Base-by-base conservation (phyloP, 2,113 vertebrate species). In the Actenoides lindsayi region DNA sequence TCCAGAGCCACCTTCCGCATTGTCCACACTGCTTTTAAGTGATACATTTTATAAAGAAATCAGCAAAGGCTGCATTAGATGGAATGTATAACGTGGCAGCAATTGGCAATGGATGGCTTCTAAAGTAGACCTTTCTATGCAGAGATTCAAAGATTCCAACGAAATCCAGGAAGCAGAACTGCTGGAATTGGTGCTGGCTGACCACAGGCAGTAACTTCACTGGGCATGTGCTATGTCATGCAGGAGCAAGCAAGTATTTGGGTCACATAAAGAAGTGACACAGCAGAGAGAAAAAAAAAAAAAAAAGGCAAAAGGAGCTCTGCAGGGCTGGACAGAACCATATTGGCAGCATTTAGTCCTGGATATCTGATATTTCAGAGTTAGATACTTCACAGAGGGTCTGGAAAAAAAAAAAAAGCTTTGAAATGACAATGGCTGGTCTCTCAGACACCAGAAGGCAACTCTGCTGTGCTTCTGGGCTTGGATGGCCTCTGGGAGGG, bases 191-290 rank as follows among this genome's bases (percentile, higher is more conserved):
- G 25, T 24, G 13, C 62, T n/a, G 37, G 68, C 64, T 33, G 64
- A 7, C 42, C 2, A 4, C 1, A 33, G 50, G 21, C 56, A 63
- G 70, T 8, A 41, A 41, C 75, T 33, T 2, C 35, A 19, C 31
- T 1, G 2, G 6, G 11, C 10, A 1, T 3, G 46, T 42, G 46
- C 57, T 1, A 7, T 4, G 68, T 13, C 19, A 24, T 4, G 25
- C 4, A 20, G 46, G 71, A 80, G n/a, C 67, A 28, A 73, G 65
- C 14, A 44, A 63, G 23, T 31, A 68, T 1, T 11, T 35, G 44
- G 57, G 44, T 75, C 13, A 3, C 12, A 6, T 4, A 21, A 48
- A 76, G 79, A n/a, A 31, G 51, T 16, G 42, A 35, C 42, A 13
- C n/a, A 21, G 16, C 28, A 64, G 60, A 69, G 60, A n/a, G 8